Conservation (phyloP, 2,113 vertebrate species). For the Ageneiosus marmoratus region DNA sequence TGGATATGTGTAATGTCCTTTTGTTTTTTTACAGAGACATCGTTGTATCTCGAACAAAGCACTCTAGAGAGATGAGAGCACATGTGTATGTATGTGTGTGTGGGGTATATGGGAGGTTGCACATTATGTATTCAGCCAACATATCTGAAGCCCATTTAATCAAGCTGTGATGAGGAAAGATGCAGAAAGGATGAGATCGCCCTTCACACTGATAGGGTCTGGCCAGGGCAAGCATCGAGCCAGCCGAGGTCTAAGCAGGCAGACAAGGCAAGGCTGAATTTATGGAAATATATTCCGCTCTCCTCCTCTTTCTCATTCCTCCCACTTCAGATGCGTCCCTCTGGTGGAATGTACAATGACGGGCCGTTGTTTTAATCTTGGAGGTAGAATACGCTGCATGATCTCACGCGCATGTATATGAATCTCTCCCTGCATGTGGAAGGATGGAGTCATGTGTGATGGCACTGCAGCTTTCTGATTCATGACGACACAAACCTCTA, state of each 20-base stretch:
- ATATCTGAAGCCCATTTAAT: conserved; percentile 56
- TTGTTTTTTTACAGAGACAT: conserved; percentile 1
- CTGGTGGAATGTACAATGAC: conserved; percentile 52
- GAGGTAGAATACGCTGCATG: conserved; percentile 31
- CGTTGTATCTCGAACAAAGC: conserved; percentile 2
- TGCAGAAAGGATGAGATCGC: conserved; percentile 55
- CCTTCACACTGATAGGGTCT: conserved; percentile 56
- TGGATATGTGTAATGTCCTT: not conserved
- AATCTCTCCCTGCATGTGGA: conserved; percentile 1
- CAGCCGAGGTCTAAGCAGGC: conserved; percentile 51
- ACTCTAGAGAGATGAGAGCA: not conserved
- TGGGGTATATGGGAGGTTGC: conserved; percentile 35
- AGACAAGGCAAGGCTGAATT: conserved; percentile 47
- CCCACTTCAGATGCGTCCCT: conserved; percentile 43
- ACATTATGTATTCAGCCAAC: conserved; percentile 51
- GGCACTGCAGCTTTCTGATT: not conserved
- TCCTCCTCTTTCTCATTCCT: conserved; percentile 45
- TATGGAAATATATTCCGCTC: conserved; percentile 55
- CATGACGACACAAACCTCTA: not conserved
- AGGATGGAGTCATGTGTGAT: not conserved
- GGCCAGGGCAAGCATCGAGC: conserved; percentile 48
- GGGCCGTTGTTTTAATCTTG: conserved; percentile 49
- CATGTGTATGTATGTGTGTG: conserved; percentile 3
- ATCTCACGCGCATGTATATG: conserved; percentile 28
- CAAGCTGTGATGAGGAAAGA: conserved; percentile 57